Percentiles rank a stretch among this genome's conserved stretches.
These are phyloP conservation scores for Lepidocolaptes lacrymiger DNA, from an alignment of 2,797 vertebrate species.

Conservation along the genomic window DNA sequence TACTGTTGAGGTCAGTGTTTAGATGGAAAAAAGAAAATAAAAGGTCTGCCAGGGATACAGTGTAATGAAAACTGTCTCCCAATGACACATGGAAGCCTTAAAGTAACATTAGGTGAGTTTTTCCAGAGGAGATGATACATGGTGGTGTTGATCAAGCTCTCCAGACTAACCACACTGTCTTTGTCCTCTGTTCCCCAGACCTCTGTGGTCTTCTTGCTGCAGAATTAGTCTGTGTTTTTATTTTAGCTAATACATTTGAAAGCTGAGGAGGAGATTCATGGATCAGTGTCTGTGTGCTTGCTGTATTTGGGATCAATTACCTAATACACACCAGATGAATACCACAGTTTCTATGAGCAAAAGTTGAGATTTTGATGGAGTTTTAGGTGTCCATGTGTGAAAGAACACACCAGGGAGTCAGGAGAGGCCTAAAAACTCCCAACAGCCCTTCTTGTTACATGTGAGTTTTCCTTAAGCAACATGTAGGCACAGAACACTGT, in stretches of 20 bases:
- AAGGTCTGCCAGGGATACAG: background rate
- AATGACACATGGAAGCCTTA: background rate
- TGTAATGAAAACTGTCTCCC: background rate
- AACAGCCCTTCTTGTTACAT: background rate
- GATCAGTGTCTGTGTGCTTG: background rate
- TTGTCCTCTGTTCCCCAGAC: background rate
- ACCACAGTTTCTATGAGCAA: background rate
- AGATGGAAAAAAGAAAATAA: too few relatives aligned
- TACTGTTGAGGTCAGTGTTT: background rate
- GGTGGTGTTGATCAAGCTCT: background rate
- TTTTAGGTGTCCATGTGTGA: background rate
- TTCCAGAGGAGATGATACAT: background rate
- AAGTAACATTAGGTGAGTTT: background rate
- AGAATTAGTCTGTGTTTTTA: background rate
- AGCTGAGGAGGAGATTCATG: background rate
- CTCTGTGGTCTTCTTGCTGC: background rate
- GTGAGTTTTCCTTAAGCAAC: background rate
- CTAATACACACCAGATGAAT: background rate
- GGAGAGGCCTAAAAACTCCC: background rate
- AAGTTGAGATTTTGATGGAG: background rate
- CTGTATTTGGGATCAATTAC: background rate
- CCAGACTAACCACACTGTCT: background rate
- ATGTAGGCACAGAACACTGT: fast-evolving
- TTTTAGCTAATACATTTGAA: background rate
- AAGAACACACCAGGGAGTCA: background rate